These are phyloP conservation scores for Plagodis pulveraria DNA, from an alignment of 2,888 invertebrate species.

Conservation along the genomic window DNA sequence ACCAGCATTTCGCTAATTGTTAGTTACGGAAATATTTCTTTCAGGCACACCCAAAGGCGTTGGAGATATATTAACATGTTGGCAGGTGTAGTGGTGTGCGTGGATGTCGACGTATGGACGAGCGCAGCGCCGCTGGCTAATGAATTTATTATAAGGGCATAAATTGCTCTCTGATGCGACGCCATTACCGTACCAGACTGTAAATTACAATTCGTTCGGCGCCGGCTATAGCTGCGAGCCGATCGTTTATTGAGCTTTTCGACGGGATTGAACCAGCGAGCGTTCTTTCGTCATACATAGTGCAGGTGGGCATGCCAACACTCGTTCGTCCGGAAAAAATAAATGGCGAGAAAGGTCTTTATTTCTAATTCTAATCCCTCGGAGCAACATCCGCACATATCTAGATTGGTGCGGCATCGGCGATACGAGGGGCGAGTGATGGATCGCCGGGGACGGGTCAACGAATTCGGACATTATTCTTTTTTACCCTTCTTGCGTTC, in stretches of 20 bases:
- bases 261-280: conserved; percentile 54
- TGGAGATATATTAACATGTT: conserved; percentile 43
- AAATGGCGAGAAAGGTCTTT: conserved; percentile 54
- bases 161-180: conserved; percentile 81
- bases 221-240: conserved; percentile 55
- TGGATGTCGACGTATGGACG: neutral
- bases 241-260: conserved; percentile 74
- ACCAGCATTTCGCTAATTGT: conserved; percentile 28
- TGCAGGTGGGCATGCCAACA: conserved; percentile 18
- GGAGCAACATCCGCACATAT: conserved; percentile 70
- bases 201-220: conserved; percentile 79
- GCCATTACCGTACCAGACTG: conserved; percentile 75
- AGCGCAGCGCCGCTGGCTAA: conserved; percentile 51
- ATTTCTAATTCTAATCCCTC: conserved; percentile 68
- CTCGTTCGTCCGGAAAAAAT: conserved; percentile 32
- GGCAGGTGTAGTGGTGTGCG: conserved; percentile 17
- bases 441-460: conserved; percentile 85
- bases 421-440: conserved; percentile 82
- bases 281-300: conserved; percentile 19
- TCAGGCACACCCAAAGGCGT: conserved; percentile 16
- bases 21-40: conserved; percentile 15
- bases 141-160: conserved; percentile 84
- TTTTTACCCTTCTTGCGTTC: conserved; percentile 85
- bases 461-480: conserved; percentile 86
- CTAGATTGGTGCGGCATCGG: conserved; percentile 55